Percentiles rank a stretch among this genome's conserved stretches.
phyloP scores from a whole-genome alignment of 37 sponge, comb jelly and placozoan species.

The Ianthella basta region DNA sequence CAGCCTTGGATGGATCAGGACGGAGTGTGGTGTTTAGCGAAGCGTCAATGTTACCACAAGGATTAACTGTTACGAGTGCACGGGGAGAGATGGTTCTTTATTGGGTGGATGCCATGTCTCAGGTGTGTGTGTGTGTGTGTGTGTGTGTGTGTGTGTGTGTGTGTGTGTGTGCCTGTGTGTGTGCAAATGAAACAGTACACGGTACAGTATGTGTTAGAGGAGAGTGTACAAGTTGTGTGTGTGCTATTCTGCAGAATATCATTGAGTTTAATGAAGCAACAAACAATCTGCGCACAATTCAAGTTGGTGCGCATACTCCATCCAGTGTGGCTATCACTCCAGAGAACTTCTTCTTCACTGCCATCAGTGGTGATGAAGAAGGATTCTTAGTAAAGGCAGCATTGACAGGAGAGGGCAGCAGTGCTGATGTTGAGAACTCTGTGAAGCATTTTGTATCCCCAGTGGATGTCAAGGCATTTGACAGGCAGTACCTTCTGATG shows the following conservation, averaged over 20 bases:
- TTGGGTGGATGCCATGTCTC: background rate
- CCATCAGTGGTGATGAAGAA: no score
- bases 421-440: background rate
- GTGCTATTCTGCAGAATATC: no score
- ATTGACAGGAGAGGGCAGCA: no score
- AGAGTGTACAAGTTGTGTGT: background rate
- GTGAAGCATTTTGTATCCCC: background rate
- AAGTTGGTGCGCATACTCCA: no score
- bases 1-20: background rate
- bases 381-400: background rate
- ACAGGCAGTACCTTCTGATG: background rate
- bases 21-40: background rate
- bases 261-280: no score
- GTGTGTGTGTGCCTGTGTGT: constrained; percentile 15
- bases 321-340: no score
- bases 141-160: constrained; percentile 33
- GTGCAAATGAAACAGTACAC: no score
- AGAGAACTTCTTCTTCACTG: no score
- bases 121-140: constrained; percentile 34
- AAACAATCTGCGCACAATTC: no score
- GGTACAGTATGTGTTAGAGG: background rate
- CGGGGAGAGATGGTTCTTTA: background rate
- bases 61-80: background rate
- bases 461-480: background rate
- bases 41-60: background rate